phyloP scores from a whole-genome alignment of 2,797 vertebrate genomes.

The Antennarius maculatus region DNA sequence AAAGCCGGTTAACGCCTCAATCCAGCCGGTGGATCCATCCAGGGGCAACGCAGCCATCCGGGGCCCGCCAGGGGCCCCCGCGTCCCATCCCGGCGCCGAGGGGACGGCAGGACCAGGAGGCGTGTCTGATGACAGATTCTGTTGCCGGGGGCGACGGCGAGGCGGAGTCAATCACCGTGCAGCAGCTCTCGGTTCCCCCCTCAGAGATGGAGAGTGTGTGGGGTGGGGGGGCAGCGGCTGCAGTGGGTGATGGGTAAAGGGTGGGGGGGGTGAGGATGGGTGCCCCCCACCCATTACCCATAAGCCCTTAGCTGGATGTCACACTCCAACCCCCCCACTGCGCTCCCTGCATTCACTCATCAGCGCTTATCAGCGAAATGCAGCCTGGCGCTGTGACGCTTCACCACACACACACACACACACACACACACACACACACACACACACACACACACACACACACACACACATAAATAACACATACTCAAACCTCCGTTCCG shows the following conservation, averaged over 20 bases:
- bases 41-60: slow-evolving; percentile 46
- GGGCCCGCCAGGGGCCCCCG: slow-evolving; percentile 10
- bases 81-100: slow-evolving; percentile 57
- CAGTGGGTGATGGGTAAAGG: slow-evolving; percentile 19
- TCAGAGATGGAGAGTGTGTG: slow-evolving; percentile 64
- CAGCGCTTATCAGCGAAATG: slow-evolving; percentile 72
- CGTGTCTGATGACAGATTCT: slow-evolving; percentile 68
- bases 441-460: slow-evolving; percentile 11
- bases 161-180: slow-evolving; percentile 60
- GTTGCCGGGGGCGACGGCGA: slow-evolving; percentile 1
- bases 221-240: slow-evolving; percentile 2
- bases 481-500: background rate
- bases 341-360: slow-evolving; percentile 58
- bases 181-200: slow-evolving; percentile 61
- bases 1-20: slow-evolving; percentile 60
- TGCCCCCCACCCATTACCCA: slow-evolving; percentile 15
- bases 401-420: slow-evolving; percentile 40
- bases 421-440: slow-evolving; percentile 22
- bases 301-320: slow-evolving; percentile 69
- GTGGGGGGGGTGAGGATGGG: slow-evolving; percentile 1
- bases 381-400: slow-evolving; percentile 62
- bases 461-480: background rate
- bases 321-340: slow-evolving; percentile 51
- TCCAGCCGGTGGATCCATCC: slow-evolving; percentile 54
- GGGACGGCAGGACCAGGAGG: slow-evolving; percentile 36